Evolutionary conservation across 2,113 vertebrate species (phyloP).

Genomic region (Sarotherodon lohbergeri): DNA sequence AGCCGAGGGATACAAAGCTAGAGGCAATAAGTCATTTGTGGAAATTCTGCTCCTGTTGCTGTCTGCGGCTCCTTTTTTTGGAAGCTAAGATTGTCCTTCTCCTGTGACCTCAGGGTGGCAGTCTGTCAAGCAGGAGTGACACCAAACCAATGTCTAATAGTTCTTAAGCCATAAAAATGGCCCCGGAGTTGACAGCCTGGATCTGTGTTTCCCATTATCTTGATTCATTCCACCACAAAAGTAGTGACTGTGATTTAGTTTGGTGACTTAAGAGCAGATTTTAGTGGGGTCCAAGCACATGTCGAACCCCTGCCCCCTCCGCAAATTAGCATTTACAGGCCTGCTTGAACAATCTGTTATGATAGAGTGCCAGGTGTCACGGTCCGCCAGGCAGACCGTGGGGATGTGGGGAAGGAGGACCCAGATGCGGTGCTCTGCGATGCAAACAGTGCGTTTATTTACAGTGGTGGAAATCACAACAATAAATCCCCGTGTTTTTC

Average conservation of each 20-base stretch:
- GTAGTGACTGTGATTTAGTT: constrained; percentile 30
- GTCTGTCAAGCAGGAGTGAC: constrained; percentile 56
- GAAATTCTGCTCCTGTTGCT: constrained; percentile 16
- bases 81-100: constrained; percentile 35
- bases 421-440: too few relatives aligned
- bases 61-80: constrained; percentile 16
- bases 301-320: background rate
- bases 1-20: constrained; percentile 25
- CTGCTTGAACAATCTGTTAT: constrained; percentile 14
- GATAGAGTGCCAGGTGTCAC: background rate
- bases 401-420: too few relatives aligned
- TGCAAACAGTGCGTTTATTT: too few relatives aligned
- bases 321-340: constrained; percentile 56
- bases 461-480: too few relatives aligned
- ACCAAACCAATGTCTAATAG: constrained; percentile 63
- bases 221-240: constrained; percentile 62
- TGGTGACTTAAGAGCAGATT: constrained; percentile 26
- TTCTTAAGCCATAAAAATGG: constrained; percentile 61
- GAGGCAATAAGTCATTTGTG: constrained; percentile 37
- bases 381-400: too few relatives aligned
- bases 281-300: constrained; percentile 10
- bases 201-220: constrained; percentile 50
- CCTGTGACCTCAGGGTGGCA: constrained; percentile 40
- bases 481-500: too few relatives aligned
- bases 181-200: constrained; percentile 44